Conservation (phyloP, 2,113 vertebrate genomes). For the Myiagra hebetior region DNA sequence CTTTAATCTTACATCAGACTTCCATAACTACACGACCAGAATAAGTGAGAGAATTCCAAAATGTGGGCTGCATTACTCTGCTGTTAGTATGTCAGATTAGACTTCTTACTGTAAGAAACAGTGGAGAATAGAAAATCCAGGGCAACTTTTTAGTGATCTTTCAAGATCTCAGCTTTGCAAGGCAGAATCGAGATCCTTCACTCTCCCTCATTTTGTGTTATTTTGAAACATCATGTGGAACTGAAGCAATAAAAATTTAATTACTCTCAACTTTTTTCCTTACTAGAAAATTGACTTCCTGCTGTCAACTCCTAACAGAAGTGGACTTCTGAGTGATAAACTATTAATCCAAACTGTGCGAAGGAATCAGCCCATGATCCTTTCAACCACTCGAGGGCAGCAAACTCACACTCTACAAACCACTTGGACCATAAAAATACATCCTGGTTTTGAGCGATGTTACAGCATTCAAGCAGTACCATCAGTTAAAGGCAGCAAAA, state of each 20-base stretch:
- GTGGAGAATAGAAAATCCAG: neutral
- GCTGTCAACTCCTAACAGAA: neutral
- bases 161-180: neutral
- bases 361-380: neutral
- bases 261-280: neutral
- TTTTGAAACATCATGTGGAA: neutral
- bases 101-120: neutral
- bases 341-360: neutral
- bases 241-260: neutral
- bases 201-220: neutral
- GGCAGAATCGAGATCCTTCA: rapidly evolving
- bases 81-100: neutral
- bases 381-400: constrained; percentile 51
- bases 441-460: neutral
- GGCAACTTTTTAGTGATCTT: neutral
- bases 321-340: neutral
- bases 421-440: neutral
- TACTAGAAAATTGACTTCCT: neutral
- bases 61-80: neutral
- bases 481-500: neutral
- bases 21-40: neutral
- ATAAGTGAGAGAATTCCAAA: neutral
- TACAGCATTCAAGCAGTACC: neutral
- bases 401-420: neutral
- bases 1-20: neutral